A percentile compares a stretch with the other conserved stretches of the same genome.
Evolutionary conservation across 2,888 invertebrate genomes (phyloP).

Genomic region (Petrolisthes cinctipes): DNA sequence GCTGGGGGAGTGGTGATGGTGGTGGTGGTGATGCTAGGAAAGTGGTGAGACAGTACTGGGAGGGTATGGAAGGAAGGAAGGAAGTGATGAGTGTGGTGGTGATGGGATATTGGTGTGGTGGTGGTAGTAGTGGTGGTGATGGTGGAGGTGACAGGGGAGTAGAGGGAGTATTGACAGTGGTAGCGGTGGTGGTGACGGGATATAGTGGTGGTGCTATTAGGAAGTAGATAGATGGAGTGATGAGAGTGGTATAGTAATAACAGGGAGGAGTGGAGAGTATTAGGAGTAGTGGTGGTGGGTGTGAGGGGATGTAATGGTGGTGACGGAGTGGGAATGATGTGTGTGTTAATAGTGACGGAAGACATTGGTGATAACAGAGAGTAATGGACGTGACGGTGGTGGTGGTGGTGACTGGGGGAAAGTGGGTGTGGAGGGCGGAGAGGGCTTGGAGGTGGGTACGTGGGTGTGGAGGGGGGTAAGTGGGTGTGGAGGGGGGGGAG

Average conservation of each 20-base stretch:
- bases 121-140: not conserved
- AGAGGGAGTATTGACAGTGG: not conserved
- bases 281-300: slow-evolving; percentile 3
- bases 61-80: not conserved
- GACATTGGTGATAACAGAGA: not conserved
- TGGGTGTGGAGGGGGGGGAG: not conserved
- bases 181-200: not conserved
- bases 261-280: not conserved
- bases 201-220: not conserved
- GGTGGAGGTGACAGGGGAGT: not conserved
- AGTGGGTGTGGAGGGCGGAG: not conserved
- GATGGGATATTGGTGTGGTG: not conserved
- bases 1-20: not conserved
- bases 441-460: not conserved
- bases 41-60: not conserved
- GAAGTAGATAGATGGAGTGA: too few relatives aligned
- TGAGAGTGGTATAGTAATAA: too few relatives aligned
- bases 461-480: not conserved
- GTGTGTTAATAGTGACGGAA: not conserved
- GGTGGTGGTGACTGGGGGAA: not conserved
- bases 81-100: not conserved
- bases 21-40: not conserved
- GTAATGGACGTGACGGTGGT: not conserved
- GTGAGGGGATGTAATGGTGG: slow-evolving; percentile 3
- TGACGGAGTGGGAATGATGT: not conserved